Base-by-base conservation (phyloP, 2,888 invertebrate species). In the Calephelis perditalis region DNA sequence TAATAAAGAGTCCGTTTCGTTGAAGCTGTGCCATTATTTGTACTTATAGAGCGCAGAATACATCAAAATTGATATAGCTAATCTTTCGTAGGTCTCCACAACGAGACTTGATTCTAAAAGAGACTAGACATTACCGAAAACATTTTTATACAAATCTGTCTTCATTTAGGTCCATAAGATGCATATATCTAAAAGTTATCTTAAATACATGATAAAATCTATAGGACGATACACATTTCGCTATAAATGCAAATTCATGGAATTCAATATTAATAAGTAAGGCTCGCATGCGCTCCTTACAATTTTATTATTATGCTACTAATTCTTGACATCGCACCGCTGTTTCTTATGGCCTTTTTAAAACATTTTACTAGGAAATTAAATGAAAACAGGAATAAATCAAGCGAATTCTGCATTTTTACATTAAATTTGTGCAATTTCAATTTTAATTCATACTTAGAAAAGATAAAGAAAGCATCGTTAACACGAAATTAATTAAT, bases 231-330 rank as follows among this genome's bases (percentile, higher is more conserved):
- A 88, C 80, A 85, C 86, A 86, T 86, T 86, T 88, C 85, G 83
- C 82, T 86, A 87, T 87, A 89, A 89, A 90, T 90, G 90, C 90
- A 90, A 89, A 89, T 90, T 90, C 89, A 89, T 87, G 89, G 89
- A 90, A 90, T 90, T 89, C 88, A 89, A 87, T 82, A 86, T 82
- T 76, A 82, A 76, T 71, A 73, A 74, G 78, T 86, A 88, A 87
- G 86, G 74, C 66, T 72, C 69, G 75, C 62, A 63, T 73, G 81
- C 70, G 87, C 87, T 86, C 87, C 81, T 78, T 58, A 57, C 59
- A 84, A 84, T 87, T 40, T 40, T 40, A 40, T 87, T 86, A 88
- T 88, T 88, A 88, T 86, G 89, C 88, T 88, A 87, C 76, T 75
- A 78, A 81, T 81, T 81, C 75, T 75, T 79, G 80, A 79, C 73